Evolutionary conservation across 2,888 invertebrate genomes (phyloP).

Genomic region (Nebria brevicollis): DNA sequence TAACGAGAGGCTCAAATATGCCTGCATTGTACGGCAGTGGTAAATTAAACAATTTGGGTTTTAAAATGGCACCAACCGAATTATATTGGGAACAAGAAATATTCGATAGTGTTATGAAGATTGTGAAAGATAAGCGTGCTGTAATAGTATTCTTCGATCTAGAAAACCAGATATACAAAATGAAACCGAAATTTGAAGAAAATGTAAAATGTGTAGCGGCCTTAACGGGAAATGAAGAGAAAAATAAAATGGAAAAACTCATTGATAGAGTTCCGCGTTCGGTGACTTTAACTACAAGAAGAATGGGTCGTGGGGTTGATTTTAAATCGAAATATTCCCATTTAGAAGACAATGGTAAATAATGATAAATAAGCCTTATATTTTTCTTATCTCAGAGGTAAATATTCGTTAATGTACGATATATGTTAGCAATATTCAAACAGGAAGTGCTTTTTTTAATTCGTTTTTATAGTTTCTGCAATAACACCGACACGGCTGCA

Average conservation of each 20-base stretch:
- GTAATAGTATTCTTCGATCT: slow-evolving; percentile 31
- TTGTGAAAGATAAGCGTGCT: not conserved
- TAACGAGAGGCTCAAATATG: slow-evolving; percentile 20
- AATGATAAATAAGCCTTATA: not conserved
- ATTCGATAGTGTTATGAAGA: slow-evolving; percentile 4
- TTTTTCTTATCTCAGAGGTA: no score
- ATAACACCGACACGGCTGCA: no score
- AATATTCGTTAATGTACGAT: not conserved
- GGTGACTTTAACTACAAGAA: slow-evolving; percentile 25
- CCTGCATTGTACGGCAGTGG: slow-evolving; percentile 27
- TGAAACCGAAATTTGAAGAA: not conserved
- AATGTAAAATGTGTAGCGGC: slow-evolving; percentile 4
- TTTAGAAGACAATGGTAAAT: slow-evolving; percentile 24
- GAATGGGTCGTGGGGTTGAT: slow-evolving; percentile 28
- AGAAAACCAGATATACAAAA: slow-evolving; percentile 8
- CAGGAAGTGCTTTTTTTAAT: no score
- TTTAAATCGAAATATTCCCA: slow-evolving; percentile 28
- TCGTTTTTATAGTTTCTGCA: no score
- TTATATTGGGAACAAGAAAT: slow-evolving; percentile 10
- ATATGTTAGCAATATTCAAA: no score
- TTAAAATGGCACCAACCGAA: slow-evolving; percentile 5
- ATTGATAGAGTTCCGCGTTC: slow-evolving; percentile 5
- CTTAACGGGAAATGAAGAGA: slow-evolving; percentile 20
- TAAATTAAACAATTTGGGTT: slow-evolving; percentile 10
- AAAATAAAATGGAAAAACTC: not conserved